Evolutionary conservation across 35 echinoderm and acorn worm genomes (phyloP), one percentile per base, ranked within the genome.

Genomic region (Strongylocentrotus purpuratus): DNA sequence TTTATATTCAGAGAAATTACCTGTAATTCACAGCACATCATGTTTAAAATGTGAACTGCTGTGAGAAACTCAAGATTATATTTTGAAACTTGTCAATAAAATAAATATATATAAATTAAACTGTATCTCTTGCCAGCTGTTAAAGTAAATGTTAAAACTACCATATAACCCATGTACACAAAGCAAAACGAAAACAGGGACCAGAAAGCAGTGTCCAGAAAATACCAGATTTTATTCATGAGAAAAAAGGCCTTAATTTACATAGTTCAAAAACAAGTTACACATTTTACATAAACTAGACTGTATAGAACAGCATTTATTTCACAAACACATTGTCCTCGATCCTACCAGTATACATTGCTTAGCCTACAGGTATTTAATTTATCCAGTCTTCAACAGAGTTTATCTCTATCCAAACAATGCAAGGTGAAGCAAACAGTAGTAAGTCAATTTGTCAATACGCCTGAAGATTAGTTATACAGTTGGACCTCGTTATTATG

Each of bases 211-310:
- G 17, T 78, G n/a, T 78, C 65, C 65, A 78, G 65, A 78, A 78
- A 78, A 78, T 78, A 78, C 65, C 65, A 78, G 65, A 78, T 78
- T 78, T 78, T 78, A 78, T 78, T 78, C 65, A 78, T 2, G 65
- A 78, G 65, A 78, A 78, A 70, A 25, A 78, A 78, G 65, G 65
- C 65, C 18, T 78, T 78, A 28, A 78, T 78, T 78, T 78, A 71
- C 65, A 78, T 7, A n/a, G 28, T 78, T 78, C 65, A 78, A 78
- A 78, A 78, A 78, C 22, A 78, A 78, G 65, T n/a, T 78, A 28
- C 65, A 78, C 65, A 78, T 78, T 78, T 78, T 78, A 78, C 65
- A 78, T 78, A 78, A 41, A n/a, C 65, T 59, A 78, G 65, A 78
- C 20, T 78, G 25, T 78, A 78, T 4, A 78, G 20, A 78, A n/a